Conservation (phyloP, 2,888 invertebrate species). For the Odontocolon sp. region DNA sequence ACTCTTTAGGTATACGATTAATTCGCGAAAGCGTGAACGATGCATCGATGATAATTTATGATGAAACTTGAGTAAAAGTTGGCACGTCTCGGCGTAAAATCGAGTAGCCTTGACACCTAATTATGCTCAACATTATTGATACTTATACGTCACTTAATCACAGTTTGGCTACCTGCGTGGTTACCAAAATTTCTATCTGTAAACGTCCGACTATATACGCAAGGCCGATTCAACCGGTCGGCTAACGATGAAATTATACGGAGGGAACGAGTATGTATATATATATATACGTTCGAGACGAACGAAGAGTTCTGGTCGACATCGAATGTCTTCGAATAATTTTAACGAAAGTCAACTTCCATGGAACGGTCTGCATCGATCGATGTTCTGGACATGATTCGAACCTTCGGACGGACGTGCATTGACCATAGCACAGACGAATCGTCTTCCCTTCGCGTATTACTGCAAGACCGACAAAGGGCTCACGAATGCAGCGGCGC, state of each 20-base stretch:
- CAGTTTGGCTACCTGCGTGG: constrained; percentile 46
- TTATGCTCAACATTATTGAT: constrained; percentile 59
- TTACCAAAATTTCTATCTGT: constrained; percentile 36
- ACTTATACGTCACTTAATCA: constrained; percentile 60
- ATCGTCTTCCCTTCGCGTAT: constrained; percentile 30
- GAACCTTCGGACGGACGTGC: constrained; percentile 16
- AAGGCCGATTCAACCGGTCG: constrained; percentile 61
- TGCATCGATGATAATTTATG: constrained; percentile 23
- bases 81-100: constrained; percentile 50
- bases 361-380: constrained; percentile 32
- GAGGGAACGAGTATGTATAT: constrained; percentile 17
- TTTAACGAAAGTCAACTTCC: constrained; percentile 57
- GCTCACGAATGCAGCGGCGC: constrained; percentile 53
- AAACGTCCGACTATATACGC: constrained; percentile 29
- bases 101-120: constrained; percentile 58
- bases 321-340: constrained; percentile 58
- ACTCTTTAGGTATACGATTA: too few relatives aligned
- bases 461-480: constrained; percentile 60
- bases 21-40: background rate
- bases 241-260: constrained; percentile 62
- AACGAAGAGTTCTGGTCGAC: constrained; percentile 32
- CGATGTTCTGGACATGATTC: constrained; percentile 41
- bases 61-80: constrained; percentile 48
- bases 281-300: constrained; percentile 46
- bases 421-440: constrained; percentile 5